Percentiles rank a stretch among this genome's conserved stretches.
Conservation (phyloP, 2,888 invertebrate species). For the Himalopsyche anomala region DNA sequence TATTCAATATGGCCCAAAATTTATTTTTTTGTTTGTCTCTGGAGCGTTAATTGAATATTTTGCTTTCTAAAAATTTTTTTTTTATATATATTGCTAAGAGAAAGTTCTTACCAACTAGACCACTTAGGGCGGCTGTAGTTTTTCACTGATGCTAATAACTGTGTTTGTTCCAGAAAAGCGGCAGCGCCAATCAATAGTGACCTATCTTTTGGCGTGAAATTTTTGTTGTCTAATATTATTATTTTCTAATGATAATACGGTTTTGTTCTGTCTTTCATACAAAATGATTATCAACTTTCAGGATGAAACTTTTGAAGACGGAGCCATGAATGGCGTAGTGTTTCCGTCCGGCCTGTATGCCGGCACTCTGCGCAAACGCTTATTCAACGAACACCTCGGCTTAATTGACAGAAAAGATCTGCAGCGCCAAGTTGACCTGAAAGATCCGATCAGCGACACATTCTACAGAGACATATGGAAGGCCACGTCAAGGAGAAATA, state of each 20-base stretch:
- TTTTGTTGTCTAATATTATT: not conserved
- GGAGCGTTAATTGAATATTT: too few relatives aligned
- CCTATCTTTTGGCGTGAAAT: not conserved
- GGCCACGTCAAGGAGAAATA: slow-evolving; percentile 87
- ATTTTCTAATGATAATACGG: not conserved
- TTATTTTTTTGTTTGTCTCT: too few relatives aligned
- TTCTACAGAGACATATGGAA: slow-evolving; percentile 94
- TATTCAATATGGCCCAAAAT: too few relatives aligned
- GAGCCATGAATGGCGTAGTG: slow-evolving; percentile 87
- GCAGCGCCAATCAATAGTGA: not conserved
- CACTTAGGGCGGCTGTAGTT: too few relatives aligned
- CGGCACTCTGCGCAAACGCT: slow-evolving; percentile 87
- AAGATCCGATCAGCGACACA: slow-evolving; percentile 86
- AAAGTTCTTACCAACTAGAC: too few relatives aligned
- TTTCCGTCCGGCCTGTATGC: slow-evolving; percentile 92
- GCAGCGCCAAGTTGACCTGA: slow-evolving; percentile 78
- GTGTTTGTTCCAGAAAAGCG: too few relatives aligned
- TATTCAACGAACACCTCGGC: slow-evolving; percentile 96
- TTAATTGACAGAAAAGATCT: slow-evolving; percentile 74
- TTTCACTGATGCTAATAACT: too few relatives aligned
- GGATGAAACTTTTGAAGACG: slow-evolving; percentile 89
- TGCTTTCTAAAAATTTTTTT: too few relatives aligned
- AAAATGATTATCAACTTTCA: slow-evolving; percentile 68
- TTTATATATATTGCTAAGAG: too few relatives aligned
- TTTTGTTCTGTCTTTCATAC: not conserved